A percentile compares a stretch with the other conserved stretches of the same genome.
Conservation (phyloP, 2,797 vertebrate genomes). For the Gallinago solitaria region DNA sequence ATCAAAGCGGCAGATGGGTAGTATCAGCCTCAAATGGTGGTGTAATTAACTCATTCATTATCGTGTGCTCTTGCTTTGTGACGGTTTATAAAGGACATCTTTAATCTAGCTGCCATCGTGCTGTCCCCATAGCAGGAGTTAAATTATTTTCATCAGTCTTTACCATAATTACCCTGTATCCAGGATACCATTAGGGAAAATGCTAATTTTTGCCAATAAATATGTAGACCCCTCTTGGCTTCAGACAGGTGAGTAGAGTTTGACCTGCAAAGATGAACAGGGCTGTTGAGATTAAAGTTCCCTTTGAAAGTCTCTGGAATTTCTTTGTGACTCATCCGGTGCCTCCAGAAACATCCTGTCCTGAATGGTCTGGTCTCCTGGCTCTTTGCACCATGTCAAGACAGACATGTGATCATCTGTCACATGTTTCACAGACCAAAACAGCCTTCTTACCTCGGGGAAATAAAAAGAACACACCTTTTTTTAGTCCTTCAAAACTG, state of each 20-base stretch:
- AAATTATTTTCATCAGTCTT: slow-evolving; percentile 41
- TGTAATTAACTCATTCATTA: slow-evolving; percentile 81
- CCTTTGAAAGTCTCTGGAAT: not conserved
- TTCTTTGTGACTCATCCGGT: not conserved
- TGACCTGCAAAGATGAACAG: not conserved
- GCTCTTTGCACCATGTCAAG: not conserved
- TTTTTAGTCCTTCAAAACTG: not conserved
- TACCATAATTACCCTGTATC: not conserved
- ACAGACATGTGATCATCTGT: not conserved
- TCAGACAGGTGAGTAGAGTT: not conserved
- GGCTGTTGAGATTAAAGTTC: not conserved
- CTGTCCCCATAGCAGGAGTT: slow-evolving; percentile 30
- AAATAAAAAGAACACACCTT: not conserved
- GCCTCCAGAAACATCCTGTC: not conserved
- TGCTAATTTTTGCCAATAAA: not conserved
- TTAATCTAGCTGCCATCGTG: slow-evolving; percentile 45
- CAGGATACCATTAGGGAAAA: not conserved
- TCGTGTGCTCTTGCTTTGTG: slow-evolving; percentile 29
- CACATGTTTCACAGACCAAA: not conserved
- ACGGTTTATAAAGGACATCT: slow-evolving; percentile 4
- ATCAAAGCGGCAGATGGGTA: slow-evolving; percentile 76
- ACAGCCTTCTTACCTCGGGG: not conserved
- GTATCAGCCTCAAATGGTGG: slow-evolving; percentile 55
- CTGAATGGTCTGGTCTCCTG: not conserved
- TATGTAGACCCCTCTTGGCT: not conserved